phyloP scores from a whole-genome alignment of 2,113 vertebrate species.

The Sprattus sprattus region DNA sequence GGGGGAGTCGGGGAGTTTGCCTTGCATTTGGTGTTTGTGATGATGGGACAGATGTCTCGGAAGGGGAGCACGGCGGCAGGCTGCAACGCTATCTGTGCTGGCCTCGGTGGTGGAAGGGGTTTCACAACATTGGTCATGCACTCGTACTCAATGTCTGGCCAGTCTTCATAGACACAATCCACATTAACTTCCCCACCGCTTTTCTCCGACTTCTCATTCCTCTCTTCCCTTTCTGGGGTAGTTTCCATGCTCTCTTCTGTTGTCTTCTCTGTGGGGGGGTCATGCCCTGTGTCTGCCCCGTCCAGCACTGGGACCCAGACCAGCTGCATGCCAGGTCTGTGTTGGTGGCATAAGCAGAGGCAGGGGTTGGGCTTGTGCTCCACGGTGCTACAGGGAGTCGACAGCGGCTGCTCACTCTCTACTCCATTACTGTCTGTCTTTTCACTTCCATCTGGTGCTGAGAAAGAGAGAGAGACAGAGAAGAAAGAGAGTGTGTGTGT shows the following conservation, averaged over 20 bases:
- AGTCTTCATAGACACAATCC: background rate
- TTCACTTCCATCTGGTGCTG: slow-evolving; percentile 56
- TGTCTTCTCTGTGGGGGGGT: background rate
- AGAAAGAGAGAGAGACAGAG: background rate
- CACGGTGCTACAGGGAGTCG: background rate
- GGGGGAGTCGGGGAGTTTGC: slow-evolving; percentile 33
- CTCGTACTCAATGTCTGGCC: background rate
- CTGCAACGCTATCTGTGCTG: background rate
- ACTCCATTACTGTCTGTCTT: slow-evolving; percentile 6
- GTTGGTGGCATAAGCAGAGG: slow-evolving; percentile 67
- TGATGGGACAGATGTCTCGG: slow-evolving; percentile 6
- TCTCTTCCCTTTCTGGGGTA: background rate
- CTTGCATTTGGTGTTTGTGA: slow-evolving; percentile 28
- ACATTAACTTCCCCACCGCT: background rate
- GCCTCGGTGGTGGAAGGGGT: slow-evolving; percentile 1
- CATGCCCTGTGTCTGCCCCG: background rate
- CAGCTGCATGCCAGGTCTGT: slow-evolving; percentile 69
- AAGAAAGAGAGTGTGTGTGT: background rate
- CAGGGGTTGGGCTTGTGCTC: slow-evolving; percentile 47
- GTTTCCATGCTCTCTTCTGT: background rate
- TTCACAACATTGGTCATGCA: background rate
- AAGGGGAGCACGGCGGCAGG: slow-evolving; percentile 24
- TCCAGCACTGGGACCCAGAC: slow-evolving; percentile 65
- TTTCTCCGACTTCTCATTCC: slow-evolving; percentile 11
- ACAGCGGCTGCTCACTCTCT: background rate